phyloP scores from a whole-genome alignment of 1,140 invertebrate genomes.

The Drosophila varians region DNA sequence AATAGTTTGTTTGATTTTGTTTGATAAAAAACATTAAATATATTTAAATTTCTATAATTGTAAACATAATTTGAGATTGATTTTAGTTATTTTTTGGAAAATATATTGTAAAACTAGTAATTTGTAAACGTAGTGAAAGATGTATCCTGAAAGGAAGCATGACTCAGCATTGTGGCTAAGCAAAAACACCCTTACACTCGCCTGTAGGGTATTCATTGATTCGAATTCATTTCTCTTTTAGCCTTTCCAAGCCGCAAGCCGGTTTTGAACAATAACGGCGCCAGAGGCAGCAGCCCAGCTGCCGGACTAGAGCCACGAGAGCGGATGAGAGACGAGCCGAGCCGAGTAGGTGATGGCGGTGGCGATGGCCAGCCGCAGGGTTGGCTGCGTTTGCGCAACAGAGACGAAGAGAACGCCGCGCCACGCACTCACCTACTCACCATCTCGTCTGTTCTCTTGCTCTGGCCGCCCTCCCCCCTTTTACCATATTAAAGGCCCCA shows the following conservation, averaged over 20 bases:
- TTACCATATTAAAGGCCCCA: no score
- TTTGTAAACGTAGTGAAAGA: no score
- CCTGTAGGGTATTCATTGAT: conserved; percentile 26
- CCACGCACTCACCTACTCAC: conserved; percentile 9
- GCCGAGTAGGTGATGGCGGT: conserved; percentile 41
- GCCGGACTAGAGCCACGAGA: conserved; percentile 11
- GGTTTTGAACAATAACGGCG: conserved; percentile 70
- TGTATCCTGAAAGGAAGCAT: no score
- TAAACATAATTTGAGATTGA: no score
- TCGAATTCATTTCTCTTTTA: not conserved
- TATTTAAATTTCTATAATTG: no score
- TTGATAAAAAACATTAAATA: no score
- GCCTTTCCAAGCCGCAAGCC: conserved; percentile 42
- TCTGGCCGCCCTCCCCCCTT: conserved; percentile 47
- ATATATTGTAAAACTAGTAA: no score
- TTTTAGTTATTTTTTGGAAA: no score
- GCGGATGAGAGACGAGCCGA: conserved; percentile 8
- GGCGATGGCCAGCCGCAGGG: conserved; percentile 1
- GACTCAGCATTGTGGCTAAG: no score
- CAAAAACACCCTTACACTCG: not conserved
- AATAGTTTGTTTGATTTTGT: no score
- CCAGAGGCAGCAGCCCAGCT: conserved; percentile 56
- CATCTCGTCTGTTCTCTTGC: conserved; percentile 46
- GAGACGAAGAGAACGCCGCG: conserved; percentile 48
- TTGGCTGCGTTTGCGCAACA: conserved; percentile 68